Conservation (phyloP, 2,888 invertebrate species). For the Eilema depressum region DNA sequence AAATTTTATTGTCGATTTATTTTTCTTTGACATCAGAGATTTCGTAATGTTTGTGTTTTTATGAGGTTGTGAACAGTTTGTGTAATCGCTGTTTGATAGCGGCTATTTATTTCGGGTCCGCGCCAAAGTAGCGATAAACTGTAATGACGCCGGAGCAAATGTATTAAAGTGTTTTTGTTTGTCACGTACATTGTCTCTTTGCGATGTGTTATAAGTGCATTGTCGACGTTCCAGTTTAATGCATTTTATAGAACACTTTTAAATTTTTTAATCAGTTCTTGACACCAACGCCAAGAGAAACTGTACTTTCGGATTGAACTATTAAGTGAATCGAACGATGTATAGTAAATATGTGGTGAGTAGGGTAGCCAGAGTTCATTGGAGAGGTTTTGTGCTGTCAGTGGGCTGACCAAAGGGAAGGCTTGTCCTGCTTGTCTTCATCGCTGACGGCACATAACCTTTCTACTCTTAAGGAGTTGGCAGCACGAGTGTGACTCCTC, state of each 20-base stretch:
- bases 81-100: slow-evolving; percentile 81
- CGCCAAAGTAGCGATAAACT: slow-evolving; percentile 73
- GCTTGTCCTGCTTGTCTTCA: too few species aligned
- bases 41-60: slow-evolving; percentile 77
- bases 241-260: neutral
- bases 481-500: too few species aligned
- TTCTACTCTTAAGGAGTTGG: too few species aligned
- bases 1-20: slow-evolving; percentile 75
- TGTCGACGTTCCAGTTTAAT: slow-evolving; percentile 7
- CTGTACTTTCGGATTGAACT: too few species aligned
- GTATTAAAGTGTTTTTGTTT: slow-evolving; percentile 65
- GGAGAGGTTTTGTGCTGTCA: too few species aligned
- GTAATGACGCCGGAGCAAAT: slow-evolving; percentile 72
- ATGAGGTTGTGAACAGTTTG: slow-evolving; percentile 80
- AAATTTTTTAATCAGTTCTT: too few species aligned
- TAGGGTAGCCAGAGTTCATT: too few species aligned
- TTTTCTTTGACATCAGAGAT: slow-evolving; percentile 78
- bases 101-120: slow-evolving; percentile 74
- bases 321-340: too few species aligned
- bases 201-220: slow-evolving; percentile 38
- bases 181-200: slow-evolving; percentile 43
- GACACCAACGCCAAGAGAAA: too few species aligned
- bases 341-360: too few species aligned
- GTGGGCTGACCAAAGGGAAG: too few species aligned
- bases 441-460: too few species aligned